These are phyloP conservation scores for Hippocampus barbouri DNA, from an alignment of 2,113 vertebrate species.

Conservation along the genomic window DNA sequence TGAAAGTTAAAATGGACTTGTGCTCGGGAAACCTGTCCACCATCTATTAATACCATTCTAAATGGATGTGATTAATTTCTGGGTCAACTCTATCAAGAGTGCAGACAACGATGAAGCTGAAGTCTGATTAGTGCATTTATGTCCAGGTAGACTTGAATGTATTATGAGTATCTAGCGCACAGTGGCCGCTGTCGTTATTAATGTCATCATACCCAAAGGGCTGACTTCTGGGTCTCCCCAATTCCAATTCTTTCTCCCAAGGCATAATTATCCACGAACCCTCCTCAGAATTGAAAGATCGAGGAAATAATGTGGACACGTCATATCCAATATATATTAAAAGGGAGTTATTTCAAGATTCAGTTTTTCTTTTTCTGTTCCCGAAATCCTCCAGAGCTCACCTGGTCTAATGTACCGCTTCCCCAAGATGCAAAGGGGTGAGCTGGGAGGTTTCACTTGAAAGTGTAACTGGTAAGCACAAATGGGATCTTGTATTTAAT, in stretches of 20 bases:
- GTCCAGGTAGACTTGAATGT: constrained; percentile 54
- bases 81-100: constrained; percentile 58
- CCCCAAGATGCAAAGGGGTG: constrained; percentile 19
- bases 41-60: constrained; percentile 19
- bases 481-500: too few relatives aligned
- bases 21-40: constrained; percentile 17
- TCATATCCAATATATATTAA: constrained; percentile 50
- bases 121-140: constrained; percentile 48
- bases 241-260: constrained; percentile 7
- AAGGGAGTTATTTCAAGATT: constrained; percentile 49
- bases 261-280: constrained; percentile 60
- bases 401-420: constrained; percentile 32
- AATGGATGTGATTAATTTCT: constrained; percentile 42
- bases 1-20: constrained; percentile 3
- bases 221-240: constrained; percentile 31
- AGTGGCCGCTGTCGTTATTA: constrained; percentile 62
- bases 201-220: constrained; percentile 54
- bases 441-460: neutral
- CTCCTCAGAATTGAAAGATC: constrained; percentile 47
- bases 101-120: constrained; percentile 29
- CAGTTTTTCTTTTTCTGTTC: constrained; percentile 36
- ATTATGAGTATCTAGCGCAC: constrained; percentile 33
- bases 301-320: constrained; percentile 48
- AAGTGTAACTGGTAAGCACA: too few relatives aligned
- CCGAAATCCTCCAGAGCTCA: constrained; percentile 49